Conservation (phyloP, 2,888 invertebrate species). For the Colletes collaris region DNA sequence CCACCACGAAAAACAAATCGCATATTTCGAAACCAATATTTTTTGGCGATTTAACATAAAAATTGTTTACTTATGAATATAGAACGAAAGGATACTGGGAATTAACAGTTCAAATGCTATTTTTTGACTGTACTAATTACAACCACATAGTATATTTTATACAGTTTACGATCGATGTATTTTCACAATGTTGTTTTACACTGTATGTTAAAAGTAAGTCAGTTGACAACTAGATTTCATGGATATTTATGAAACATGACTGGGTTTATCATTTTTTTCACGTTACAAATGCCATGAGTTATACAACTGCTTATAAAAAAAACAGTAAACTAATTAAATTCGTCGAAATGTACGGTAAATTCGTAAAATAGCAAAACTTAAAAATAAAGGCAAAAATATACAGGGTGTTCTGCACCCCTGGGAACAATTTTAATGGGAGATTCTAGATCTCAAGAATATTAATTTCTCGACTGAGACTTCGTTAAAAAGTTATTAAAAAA, state of each 20-base stretch:
- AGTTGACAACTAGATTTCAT: constrained; percentile 7
- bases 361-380: background rate
- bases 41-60: background rate
- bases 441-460: too few species aligned
- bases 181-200: constrained; percentile 41
- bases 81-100: background rate
- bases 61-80: constrained; percentile 16
- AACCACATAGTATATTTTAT: constrained; percentile 37
- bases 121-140: constrained; percentile 28
- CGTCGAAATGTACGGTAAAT: background rate
- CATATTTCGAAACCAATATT: constrained; percentile 14
- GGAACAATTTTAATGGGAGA: too few species aligned
- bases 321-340: too few species aligned
- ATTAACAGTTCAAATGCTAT: constrained; percentile 15
- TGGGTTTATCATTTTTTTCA: background rate
- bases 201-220: constrained; percentile 18
- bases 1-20: background rate
- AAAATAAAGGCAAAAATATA: too few species aligned
- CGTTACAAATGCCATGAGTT: background rate
- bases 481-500: too few species aligned
- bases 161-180: constrained; percentile 37
- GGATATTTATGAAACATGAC: constrained; percentile 13
- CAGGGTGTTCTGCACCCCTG: too few species aligned
- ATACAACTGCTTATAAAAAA: background rate
- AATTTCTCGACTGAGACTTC: too few species aligned